Base-by-base conservation (phyloP, 64 coral and sea anemone genomes). In the Dendrophyllia cribrosa region DNA sequence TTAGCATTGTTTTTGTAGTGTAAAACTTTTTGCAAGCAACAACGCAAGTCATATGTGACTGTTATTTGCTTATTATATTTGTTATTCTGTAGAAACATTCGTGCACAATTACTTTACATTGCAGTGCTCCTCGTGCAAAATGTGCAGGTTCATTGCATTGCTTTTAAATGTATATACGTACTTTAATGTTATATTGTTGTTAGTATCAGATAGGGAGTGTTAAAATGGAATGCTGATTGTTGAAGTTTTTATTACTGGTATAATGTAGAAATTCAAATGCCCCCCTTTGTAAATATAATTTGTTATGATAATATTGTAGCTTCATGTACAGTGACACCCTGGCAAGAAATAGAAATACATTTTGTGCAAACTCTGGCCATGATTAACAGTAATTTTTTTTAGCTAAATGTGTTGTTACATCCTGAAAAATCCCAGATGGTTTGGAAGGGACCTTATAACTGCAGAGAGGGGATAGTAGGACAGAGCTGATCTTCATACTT, bases 21-120 rank as follows among this genome's bases (percentile, higher is more conserved):
- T 44, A 67, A 22, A 49, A 60, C 51, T n/a, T 69, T 75, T 5
- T 50, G 4, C 4, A 45, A 16, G 17, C 1, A 20, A 72, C 12
- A 3, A 13, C 48, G 9, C 48, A 20, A 45, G 47, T 1, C 16
- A 50, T 51, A 20, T 17, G 14, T 75, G 46, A 75, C 45, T 48
- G 20, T 10, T 75, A 51, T 75, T 75, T 75, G 9, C 34, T 23
- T 48, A 10, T 66, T 22, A 17, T 45, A 66, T 6, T 51, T 66
- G 43, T 46, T 58, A 66, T 11, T 46, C 1, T 84, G 62, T 84
- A 83, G 55, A 82, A 82, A 82, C 46, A 66, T 84, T 63, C 80
- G 67, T 84, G 80, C 80, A 68, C 72, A 75, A 51, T 75, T 75
- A 12, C 48, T 75, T 75, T 75, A 75, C 72, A 75, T 72, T 51